Conservation (phyloP, 2,888 invertebrate genomes). For the Phaonia tiefii region DNA sequence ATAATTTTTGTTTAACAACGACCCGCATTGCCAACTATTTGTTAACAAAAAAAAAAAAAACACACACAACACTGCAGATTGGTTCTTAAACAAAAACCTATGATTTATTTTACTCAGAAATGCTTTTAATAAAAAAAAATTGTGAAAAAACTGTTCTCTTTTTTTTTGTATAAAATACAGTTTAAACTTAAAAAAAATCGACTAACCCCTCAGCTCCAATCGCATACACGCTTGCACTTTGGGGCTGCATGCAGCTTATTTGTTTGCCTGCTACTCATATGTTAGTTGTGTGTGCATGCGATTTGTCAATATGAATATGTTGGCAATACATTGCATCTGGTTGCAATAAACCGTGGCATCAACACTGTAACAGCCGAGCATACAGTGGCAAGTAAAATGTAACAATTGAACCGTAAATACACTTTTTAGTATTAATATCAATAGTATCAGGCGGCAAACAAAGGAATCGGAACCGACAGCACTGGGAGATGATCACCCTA, state of each 20-base stretch:
- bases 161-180: too few relatives aligned
- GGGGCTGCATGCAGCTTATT: not conserved
- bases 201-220: too few relatives aligned
- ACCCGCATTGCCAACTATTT: too few relatives aligned
- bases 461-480: not conserved
- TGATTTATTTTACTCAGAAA: conserved; percentile 32
- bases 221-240: too few relatives aligned
- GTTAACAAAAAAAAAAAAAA: not conserved
- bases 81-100: conserved; percentile 2
- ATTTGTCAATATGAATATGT: conserved; percentile 25
- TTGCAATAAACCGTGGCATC: conserved; percentile 49
- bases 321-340: conserved; percentile 19
- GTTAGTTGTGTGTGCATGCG: not conserved
- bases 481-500: not conserved
- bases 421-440: conserved; percentile 45
- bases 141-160: not conserved
- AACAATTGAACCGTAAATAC: conserved; percentile 63
- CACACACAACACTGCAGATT: not conserved
- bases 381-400: conserved; percentile 38
- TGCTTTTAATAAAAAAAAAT: not conserved
- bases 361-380: not conserved
- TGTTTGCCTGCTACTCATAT: not conserved
- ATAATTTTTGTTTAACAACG: too few relatives aligned
- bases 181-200: too few relatives aligned
- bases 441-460: not conserved